phyloP scores from a whole-genome alignment of 35 echinoderm and acorn worm genomes.

The Acanthaster planci region DNA sequence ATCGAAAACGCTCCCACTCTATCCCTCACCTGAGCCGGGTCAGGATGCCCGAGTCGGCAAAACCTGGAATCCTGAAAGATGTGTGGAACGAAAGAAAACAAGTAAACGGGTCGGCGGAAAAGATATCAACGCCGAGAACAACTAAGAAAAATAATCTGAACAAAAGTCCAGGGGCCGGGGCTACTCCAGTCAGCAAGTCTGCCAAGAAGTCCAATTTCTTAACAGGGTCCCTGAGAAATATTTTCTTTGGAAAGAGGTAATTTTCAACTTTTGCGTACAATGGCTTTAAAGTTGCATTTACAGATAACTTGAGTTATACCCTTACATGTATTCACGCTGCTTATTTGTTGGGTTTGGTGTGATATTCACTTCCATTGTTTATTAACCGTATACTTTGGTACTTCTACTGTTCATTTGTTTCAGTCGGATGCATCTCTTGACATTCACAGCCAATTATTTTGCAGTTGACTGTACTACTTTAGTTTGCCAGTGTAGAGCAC shows the following conservation, averaged over 20 bases:
- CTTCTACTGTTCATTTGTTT: too few species aligned
- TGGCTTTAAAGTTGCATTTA: too few species aligned
- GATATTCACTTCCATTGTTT: too few species aligned
- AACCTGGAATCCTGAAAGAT: conserved; percentile 2
- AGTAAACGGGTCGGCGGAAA: background rate
- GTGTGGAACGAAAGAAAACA: background rate
- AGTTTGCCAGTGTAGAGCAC: too few species aligned
- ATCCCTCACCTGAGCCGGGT: background rate
- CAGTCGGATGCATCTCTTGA: too few species aligned
- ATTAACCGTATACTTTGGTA: too few species aligned
- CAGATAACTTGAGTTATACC: too few species aligned
- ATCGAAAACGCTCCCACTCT: background rate
- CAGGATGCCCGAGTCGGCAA: background rate
- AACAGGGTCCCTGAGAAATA: background rate
- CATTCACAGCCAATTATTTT: too few species aligned
- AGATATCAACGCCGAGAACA: background rate
- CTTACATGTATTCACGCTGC: too few species aligned
- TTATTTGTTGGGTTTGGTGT: too few species aligned
- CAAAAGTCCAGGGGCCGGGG: background rate
- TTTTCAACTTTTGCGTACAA: too few species aligned
- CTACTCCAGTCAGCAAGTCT: background rate
- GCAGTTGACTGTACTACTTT: too few species aligned
- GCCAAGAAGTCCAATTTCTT: background rate
- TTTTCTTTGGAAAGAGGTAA: conserved; percentile 29
- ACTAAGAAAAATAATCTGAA: background rate